Evolutionary conservation across 1,140 invertebrate species (phyloP), one percentile per base, ranked within the genome.

Genomic region (Eumeta japonica): DNA sequence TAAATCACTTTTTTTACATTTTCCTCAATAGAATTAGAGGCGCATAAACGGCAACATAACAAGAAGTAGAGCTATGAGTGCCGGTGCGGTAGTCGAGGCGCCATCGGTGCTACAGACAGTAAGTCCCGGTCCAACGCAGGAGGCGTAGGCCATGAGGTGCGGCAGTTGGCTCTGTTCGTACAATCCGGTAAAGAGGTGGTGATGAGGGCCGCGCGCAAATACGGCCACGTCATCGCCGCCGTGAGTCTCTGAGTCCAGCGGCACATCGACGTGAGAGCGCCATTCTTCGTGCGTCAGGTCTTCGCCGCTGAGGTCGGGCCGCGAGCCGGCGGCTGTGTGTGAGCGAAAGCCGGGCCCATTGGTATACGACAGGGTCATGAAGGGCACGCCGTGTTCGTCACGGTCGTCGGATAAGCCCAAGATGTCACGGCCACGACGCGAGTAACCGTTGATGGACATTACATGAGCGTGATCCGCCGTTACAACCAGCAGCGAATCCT

Each of bases 401-500:
- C 12, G 14, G 39, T 13, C 36, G 12, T 44, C 51, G n/a, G 52
- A 43, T 9, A 62, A 10, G 0, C 78, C 77, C 4, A 76, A 58
- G 30, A 84, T 82, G 33, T 81, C 62, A 51, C 75, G 75, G 20
- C 82, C 82, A 50, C 43, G 60, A 52, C 46, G 53, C 10, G 82
- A 76, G 55, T 73, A 72, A 0, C 86, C 86, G 34, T 84, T 83
- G 39, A 88, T 76, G 12, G 85, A 83, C 53, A 89, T 71, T 5
- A 86, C 84, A 50, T 89, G 86, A 2, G 84, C 83, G 61, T 89
- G 87, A 62, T 89, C 87, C 0, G 86, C 80, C 0, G 86, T 88
- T 5, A 89, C 83, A 2, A 89, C 79, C 2, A 88, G 78, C 4
- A 89, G 71, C 0, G 87, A 88, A 35, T 89, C 85, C 1, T 80